Base-by-base conservation (phyloP, 1,140 invertebrate species). In the Vollenhovia emeryi region DNA sequence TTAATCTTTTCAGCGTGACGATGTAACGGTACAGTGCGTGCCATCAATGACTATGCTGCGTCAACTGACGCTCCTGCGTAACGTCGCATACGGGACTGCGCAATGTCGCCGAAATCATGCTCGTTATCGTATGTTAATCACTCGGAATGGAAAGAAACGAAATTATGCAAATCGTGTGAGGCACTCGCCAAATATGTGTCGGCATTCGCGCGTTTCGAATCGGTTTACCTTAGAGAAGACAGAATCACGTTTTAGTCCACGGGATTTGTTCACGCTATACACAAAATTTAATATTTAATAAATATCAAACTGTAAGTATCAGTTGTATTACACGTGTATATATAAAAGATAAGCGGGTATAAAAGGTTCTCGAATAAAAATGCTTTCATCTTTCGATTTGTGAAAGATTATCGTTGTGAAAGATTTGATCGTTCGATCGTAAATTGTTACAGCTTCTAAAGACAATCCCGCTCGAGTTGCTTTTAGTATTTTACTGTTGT, bases 1-100 rank as follows among this genome's bases (percentile, higher is more conserved):
- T 90, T 86, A 84, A 91, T 91, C 90, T 79, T 80, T 85, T 82
- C 83, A 90, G 86, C 90, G 89, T 91, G 90, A 92, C 92, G 90
- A 52, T 40, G 83, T 92, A 92, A 92, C 92, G 90, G 91, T 91
- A 89, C 86, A 69, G 27, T 90, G 90, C 73, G 82, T 92, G 75
- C 76, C 83, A 83, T 91, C 90, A 90, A 92, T 91, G 88, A 76
- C 52, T 48, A 79, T 11, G 36, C 45, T n/a, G 59, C 50, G 62
- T 43, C 62, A 21, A 66, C 36, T 21, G 62, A 24, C 62, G 33
- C 59, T 74, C n/a, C 78, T 30, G n/a, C 33, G 50, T 83, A 66
- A 86, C 69, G 62, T 9, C 59, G 30, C 5, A 21, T 30, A 33
- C 18, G 62, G 43, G 27, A 43, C 7, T 36, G 27, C 24, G 69